Conservation (phyloP, 2,888 invertebrate species). For the Cheilosia soror region DNA sequence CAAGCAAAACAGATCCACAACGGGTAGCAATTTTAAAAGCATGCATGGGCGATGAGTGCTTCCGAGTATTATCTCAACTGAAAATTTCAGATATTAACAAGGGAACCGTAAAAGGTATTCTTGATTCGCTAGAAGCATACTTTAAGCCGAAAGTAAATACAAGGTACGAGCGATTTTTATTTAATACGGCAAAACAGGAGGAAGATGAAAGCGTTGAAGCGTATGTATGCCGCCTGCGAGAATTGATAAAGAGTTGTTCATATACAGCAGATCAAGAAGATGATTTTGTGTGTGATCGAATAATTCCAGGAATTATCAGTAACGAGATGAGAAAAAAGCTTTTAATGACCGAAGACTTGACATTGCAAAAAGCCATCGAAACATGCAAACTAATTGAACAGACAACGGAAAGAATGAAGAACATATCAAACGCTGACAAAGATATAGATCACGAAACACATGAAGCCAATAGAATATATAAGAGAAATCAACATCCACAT, state of each 20-base stretch:
- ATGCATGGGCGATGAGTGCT: conserved; percentile 4
- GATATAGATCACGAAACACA: conserved; percentile 1
- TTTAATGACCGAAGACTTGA: conserved; percentile 1
- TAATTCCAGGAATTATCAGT: conserved; percentile 12
- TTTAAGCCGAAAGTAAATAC: not conserved
- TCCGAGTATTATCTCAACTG: not conserved
- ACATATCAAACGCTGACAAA: not conserved
- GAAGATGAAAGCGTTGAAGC: not conserved
- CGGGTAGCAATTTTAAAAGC: conserved; percentile 12
- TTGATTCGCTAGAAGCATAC: too few relatives aligned
- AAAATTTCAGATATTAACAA: not conserved
- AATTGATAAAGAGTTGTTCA: not conserved
- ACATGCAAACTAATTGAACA: not conserved
- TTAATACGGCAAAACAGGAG: conserved; percentile 1
- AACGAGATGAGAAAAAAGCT: conserved; percentile 17
- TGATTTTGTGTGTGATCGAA: conserved; percentile 1
- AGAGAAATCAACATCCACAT: not conserved
- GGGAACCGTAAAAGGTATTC: not conserved
- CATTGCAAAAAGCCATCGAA: conserved; percentile 2
- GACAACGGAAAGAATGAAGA: conserved; percentile 6
- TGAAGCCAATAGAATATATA: conserved; percentile 8
- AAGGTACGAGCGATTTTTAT: conserved; percentile 9
- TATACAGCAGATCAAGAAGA: not conserved
- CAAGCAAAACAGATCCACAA: conserved; percentile 12
- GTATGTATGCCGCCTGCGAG: conserved; percentile 2